These are phyloP conservation scores for Ictidomys tridecemlineatus DNA, from an alignment of 2,113 vertebrate species.

Conservation along the genomic window DNA sequence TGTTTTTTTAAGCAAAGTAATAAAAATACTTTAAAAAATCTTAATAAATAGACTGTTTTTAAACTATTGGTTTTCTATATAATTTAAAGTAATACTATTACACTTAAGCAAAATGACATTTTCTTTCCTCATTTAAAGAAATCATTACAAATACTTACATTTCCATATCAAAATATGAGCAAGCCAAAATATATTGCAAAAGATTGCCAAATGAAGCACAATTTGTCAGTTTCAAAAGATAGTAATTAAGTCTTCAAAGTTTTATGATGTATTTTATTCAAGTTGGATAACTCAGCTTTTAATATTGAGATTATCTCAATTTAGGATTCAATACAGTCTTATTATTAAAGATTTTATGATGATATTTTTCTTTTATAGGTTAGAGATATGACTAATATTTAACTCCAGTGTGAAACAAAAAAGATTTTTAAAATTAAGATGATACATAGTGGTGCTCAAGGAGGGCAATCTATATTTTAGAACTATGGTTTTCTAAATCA, in stretches of 20 bases:
- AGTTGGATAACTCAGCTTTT: conserved; percentile 25
- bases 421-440: conserved; percentile 46
- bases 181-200: conserved; percentile 55
- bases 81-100: neutral
- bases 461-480: neutral
- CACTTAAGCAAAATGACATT: conserved; percentile 29
- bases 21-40: neutral
- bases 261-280: conserved; percentile 32
- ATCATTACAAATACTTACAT: conserved; percentile 24
- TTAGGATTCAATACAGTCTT: neutral
- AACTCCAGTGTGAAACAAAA: neutral
- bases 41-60: conserved; percentile 28
- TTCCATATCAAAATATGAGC: neutral
- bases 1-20: neutral
- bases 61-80: neutral
- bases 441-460: neutral
- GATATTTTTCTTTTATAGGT: neutral
- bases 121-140: conserved; percentile 4
- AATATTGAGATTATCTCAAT: conserved; percentile 33
- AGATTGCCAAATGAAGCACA: neutral
- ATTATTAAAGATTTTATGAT: neutral
- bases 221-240: conserved; percentile 53
- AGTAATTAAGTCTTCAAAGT: conserved; percentile 20
- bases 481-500: conserved; percentile 6
- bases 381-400: conserved; percentile 13